phyloP scores from a whole-genome alignment of 2,888 invertebrate genomes.

The Notodonta dromedarius region DNA sequence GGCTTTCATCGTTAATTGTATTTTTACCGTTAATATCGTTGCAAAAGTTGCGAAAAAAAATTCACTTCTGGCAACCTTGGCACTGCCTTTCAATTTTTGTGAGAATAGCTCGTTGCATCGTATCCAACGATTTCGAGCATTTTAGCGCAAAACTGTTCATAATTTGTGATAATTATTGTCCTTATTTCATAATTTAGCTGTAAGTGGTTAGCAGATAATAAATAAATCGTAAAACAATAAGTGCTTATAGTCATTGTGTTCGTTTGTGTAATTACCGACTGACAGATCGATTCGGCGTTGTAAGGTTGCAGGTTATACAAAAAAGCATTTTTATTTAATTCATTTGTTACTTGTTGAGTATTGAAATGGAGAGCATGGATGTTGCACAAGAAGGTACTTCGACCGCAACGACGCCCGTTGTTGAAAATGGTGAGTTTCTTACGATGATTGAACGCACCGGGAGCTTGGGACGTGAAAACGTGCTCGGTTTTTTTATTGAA shows the following conservation, averaged over 20 bases:
- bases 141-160: constrained; percentile 43
- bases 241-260: constrained; percentile 28
- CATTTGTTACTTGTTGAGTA: constrained; percentile 51
- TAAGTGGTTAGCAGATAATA: constrained; percentile 33
- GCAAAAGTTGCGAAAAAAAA: background rate
- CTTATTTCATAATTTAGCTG: constrained; percentile 39
- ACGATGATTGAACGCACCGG: constrained; percentile 31
- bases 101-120: constrained; percentile 57
- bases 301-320: constrained; percentile 71
- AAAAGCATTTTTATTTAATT: constrained; percentile 46
- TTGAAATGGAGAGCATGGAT: constrained; percentile 81
- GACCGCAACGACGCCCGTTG: constrained; percentile 68
- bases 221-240: constrained; percentile 31
- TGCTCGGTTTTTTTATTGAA: constrained; percentile 56
- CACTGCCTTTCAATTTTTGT: constrained; percentile 54
- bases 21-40: no score
- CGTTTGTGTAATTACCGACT: constrained; percentile 36
- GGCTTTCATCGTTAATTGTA: no score
- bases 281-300: constrained; percentile 75
- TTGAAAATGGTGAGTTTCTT: constrained; percentile 74
- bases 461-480: constrained; percentile 63
- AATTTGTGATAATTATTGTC: constrained; percentile 49
- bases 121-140: constrained; percentile 52
- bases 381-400: constrained; percentile 77
- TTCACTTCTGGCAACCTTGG: constrained; percentile 36